Conservation (phyloP, 2,888 invertebrate species). For the Lycophotia porphyrea region DNA sequence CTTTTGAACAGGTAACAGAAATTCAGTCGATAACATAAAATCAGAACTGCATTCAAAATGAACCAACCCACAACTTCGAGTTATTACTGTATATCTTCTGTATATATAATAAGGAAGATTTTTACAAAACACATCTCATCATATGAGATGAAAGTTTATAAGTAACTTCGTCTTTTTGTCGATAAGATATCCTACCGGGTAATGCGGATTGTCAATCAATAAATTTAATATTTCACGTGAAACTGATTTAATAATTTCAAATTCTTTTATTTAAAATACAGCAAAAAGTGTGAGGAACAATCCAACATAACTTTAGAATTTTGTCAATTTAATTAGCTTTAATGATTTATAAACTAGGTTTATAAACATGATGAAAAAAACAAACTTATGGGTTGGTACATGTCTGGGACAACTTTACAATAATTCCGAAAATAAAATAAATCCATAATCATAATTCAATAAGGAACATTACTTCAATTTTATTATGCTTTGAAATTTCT, state of each 20-base stretch:
- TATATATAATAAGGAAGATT: neutral
- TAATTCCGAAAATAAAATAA: slow-evolving; percentile 57
- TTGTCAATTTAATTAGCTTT: neutral
- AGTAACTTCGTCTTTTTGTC: neutral
- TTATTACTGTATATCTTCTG: neutral
- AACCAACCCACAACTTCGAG: slow-evolving; percentile 17
- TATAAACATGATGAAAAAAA: neutral
- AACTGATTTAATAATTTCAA: neutral
- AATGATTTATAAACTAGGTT: neutral
- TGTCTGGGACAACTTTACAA: slow-evolving; percentile 24
- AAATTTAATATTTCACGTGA: neutral
- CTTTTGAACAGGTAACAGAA: slow-evolving; percentile 51
- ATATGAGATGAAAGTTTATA: neutral
- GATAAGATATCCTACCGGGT: neutral
- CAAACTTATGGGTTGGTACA: slow-evolving; percentile 21
- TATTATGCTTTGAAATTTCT: slow-evolving; percentile 61
- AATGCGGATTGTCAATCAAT: neutral
- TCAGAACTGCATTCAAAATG: slow-evolving; percentile 22
- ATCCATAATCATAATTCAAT: slow-evolving; percentile 54
- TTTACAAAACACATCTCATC: neutral
- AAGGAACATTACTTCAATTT: slow-evolving; percentile 46
- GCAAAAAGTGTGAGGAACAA: neutral
- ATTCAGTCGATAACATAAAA: slow-evolving; percentile 49
- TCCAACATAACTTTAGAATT: neutral
- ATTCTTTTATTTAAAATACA: neutral